Base-by-base conservation (phyloP, 1,140 invertebrate genomes). In the Carcinoscorpius rotundicauda region DNA sequence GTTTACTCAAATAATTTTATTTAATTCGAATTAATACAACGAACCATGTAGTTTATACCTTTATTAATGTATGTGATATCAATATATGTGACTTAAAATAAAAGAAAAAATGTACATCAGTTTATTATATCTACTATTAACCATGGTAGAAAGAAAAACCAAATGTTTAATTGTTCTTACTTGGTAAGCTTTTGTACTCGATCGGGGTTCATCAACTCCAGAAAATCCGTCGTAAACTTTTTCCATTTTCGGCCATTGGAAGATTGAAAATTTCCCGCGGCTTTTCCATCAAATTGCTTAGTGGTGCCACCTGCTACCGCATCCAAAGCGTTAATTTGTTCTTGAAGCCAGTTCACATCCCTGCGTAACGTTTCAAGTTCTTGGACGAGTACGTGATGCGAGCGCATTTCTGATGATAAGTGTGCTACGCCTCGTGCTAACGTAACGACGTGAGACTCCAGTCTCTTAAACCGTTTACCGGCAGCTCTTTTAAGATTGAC, bases 361-460 rank as follows among this genome's bases (percentile, higher is more conserved):
- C 85, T 84, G 66, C 89, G 81, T 72, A 96, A 86, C 72, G 84
- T 86, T 76, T 94, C 91, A 82, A 96, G 86, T 81, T 94, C 91
- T 80, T 86, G 75, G n/a, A 93, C 86, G 81, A 92, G 87, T 9
- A 91, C 78, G 77, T 92, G 91, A 72, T 95, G 90, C 2, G 89
- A 90, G 66, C 90, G 78, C 86, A 95, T 91, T 80, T 96, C 92
- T 3, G 89, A 90, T 29, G 91, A 93, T 4, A 95, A 78, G 77
- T 94, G 91, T 49, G 91, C 91, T n/a, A 95, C 91, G 66, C 89
- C 93, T 64, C 91, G 80, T 1, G 92, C 91, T 59, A 96, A 77
- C 5, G 91, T 94, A 6, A 94, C 89, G 6, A 95, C 91, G 75
- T 96, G 92, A 6, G 89, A 89, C 77, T 96, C 93, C 61, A 96